phyloP scores from a whole-genome alignment of 2,113 vertebrate genomes.

The Corvus moneduloides region DNA sequence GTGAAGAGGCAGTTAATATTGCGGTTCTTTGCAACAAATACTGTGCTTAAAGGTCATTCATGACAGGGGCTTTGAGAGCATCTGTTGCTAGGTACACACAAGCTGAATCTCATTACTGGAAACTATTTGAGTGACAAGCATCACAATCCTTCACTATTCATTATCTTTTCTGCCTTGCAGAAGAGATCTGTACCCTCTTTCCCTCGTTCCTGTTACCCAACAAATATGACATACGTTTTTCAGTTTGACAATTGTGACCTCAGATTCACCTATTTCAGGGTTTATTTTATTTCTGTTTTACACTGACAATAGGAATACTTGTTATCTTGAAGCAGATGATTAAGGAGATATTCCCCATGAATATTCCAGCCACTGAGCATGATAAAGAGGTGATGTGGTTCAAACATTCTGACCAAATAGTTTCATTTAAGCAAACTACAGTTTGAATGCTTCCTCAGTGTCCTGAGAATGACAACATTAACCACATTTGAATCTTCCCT shows the following conservation, averaged over 20 bases:
- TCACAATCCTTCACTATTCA: not conserved
- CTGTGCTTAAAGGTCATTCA: slow-evolving; percentile 36
- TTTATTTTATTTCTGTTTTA: slow-evolving; percentile 11
- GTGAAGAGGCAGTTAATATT: slow-evolving; percentile 3
- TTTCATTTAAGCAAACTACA: not conserved
- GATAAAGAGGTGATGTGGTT: not conserved
- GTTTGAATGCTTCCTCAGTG: not conserved
- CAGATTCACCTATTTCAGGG: not conserved
- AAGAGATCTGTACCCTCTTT: not conserved
- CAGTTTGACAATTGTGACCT: not conserved
- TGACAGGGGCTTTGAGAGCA: slow-evolving; percentile 29
- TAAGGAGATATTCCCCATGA: not conserved
- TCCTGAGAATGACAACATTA: not conserved
- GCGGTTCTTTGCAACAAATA: slow-evolving; percentile 19
- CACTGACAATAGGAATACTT: not conserved
- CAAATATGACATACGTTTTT: not conserved
- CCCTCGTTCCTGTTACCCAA: not conserved
- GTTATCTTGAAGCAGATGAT: not conserved
- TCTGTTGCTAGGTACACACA: slow-evolving; percentile 44
- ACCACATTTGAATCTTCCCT: not conserved
- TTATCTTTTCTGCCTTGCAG: not conserved
- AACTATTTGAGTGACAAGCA: slow-evolving; percentile 46
- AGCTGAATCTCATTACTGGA: slow-evolving; percentile 38
- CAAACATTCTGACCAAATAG: not conserved
- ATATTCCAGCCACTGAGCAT: not conserved